Conservation (phyloP, 2,888 invertebrate species). For the Glaucopsyche alexis region DNA sequence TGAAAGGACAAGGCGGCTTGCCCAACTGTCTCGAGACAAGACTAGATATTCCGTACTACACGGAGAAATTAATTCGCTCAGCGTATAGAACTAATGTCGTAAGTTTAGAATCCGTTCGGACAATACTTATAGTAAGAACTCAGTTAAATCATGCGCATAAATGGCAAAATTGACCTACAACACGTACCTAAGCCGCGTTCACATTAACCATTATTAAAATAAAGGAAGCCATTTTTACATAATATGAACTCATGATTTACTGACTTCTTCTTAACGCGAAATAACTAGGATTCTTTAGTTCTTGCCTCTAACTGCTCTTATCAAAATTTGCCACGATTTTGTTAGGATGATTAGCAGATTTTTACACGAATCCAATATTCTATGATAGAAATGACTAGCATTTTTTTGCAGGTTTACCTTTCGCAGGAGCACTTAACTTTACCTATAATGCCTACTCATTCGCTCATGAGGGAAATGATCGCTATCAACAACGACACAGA, state of each 20-base stretch:
- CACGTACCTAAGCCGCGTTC: too few relatives aligned
- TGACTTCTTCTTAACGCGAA: too few relatives aligned
- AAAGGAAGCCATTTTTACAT: too few relatives aligned
- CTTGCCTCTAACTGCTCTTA: too few relatives aligned
- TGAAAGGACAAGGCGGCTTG: constrained; percentile 68
- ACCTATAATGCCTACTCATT: constrained; percentile 67
- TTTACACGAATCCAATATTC: too few relatives aligned
- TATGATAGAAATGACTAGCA: too few relatives aligned
- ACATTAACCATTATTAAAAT: too few relatives aligned
- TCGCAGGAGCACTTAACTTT: constrained; percentile 65
- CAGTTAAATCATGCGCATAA: too few relatives aligned
- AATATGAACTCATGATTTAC: too few relatives aligned
- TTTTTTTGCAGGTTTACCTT: not conserved
- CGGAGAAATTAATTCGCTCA: constrained; percentile 56
- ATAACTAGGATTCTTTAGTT: too few relatives aligned
- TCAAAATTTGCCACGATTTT: not conserved
- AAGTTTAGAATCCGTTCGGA: constrained; percentile 37
- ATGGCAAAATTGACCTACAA: too few relatives aligned
- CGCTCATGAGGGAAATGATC: constrained; percentile 63
- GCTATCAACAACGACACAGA: constrained; percentile 69
- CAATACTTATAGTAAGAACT: too few relatives aligned
- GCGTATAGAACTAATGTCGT: constrained; percentile 58
- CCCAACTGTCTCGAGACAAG: constrained; percentile 68
- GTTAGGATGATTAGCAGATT: not conserved
- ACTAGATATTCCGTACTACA: constrained; percentile 62